These are phyloP conservation scores for Germaria angustata DNA, from an alignment of 2,888 invertebrate genomes.

Conservation along the genomic window DNA sequence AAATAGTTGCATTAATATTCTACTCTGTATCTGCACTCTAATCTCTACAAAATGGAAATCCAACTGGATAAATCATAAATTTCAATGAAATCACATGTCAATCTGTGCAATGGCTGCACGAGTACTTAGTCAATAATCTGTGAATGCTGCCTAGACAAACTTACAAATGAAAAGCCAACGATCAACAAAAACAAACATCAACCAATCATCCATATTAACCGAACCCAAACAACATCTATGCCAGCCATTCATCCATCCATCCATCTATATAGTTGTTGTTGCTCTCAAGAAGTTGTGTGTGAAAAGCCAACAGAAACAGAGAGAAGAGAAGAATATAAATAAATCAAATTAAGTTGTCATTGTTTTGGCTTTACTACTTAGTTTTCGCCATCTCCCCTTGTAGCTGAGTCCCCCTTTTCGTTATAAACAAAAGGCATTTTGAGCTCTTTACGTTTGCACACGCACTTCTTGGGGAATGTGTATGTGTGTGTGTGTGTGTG, in stretches of 20 bases:
- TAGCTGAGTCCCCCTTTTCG: neutral
- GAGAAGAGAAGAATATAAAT: slow-evolving; percentile 40
- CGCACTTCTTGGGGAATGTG: slow-evolving; percentile 1
- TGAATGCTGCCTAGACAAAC: slow-evolving; percentile 1
- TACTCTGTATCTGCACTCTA: neutral
- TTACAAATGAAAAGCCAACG: neutral
- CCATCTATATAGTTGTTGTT: neutral
- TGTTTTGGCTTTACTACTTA: slow-evolving; percentile 42
- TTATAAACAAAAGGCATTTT: neutral
- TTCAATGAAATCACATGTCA: slow-evolving; percentile 59
- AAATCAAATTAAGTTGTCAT: slow-evolving; percentile 66
- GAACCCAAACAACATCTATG: slow-evolving; percentile 9
- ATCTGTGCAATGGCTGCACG: slow-evolving; percentile 45
- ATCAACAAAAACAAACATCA: slow-evolving; percentile 18
- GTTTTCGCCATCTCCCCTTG: neutral
- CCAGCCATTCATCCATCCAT: neutral
- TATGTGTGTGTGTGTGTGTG: neutral
- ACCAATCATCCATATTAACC: slow-evolving; percentile 10
- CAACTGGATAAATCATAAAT: slow-evolving; percentile 58
- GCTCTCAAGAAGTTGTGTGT: slow-evolving; percentile 18
- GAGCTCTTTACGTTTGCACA: neutral
- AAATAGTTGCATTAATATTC: neutral
- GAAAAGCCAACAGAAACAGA: slow-evolving; percentile 26
- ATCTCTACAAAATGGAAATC: slow-evolving; percentile 35
- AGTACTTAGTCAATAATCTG: slow-evolving; percentile 46